Percentiles rank a stretch among this genome's conserved stretches.
These are phyloP conservation scores for Gasterosteus nipponicus DNA, from an alignment of 2,113 vertebrate species.

Conservation along the genomic window DNA sequence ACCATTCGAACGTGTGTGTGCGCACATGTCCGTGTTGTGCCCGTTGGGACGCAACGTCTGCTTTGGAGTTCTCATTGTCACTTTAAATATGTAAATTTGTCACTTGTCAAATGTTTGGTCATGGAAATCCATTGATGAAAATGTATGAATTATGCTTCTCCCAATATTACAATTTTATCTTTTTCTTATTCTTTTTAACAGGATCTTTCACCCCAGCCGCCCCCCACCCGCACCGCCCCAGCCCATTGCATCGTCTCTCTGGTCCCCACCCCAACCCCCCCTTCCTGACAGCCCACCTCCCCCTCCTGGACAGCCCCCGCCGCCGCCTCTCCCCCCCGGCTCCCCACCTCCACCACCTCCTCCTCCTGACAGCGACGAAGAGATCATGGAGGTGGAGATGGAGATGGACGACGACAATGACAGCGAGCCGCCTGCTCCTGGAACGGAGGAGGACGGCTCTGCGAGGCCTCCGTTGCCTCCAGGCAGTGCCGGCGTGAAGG, in stretches of 20 bases:
- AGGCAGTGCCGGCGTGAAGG: slow-evolving; percentile 38
- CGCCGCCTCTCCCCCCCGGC: slow-evolving; percentile 84
- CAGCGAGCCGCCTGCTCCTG: slow-evolving; percentile 93
- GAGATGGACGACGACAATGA: slow-evolving; percentile 96
- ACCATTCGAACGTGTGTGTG: no score
- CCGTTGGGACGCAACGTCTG: no score
- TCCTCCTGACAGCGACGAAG: slow-evolving; percentile 87
- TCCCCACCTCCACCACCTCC: slow-evolving; percentile 83
- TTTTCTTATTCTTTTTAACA: not conserved
- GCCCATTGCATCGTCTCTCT: slow-evolving; percentile 81
- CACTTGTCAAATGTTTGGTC: no score
- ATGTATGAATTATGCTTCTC: no score
- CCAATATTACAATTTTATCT: not conserved
- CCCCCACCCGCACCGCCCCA: slow-evolving; percentile 66
- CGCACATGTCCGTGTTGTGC: no score
- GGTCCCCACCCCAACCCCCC: slow-evolving; percentile 83
- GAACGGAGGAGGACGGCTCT: slow-evolving; percentile 90
- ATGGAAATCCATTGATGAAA: no score
- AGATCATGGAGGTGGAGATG: slow-evolving; percentile 98
- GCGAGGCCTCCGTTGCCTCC: slow-evolving; percentile 79
- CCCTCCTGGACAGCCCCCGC: slow-evolving; percentile 84
- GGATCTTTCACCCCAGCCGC: slow-evolving; percentile 19
- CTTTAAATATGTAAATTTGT: no score
- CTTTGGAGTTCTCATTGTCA: no score
- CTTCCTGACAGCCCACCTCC: slow-evolving; percentile 89